These are phyloP conservation scores for Ciconia stormi DNA, from an alignment of 2,113 vertebrate genomes.

Conservation along the genomic window DNA sequence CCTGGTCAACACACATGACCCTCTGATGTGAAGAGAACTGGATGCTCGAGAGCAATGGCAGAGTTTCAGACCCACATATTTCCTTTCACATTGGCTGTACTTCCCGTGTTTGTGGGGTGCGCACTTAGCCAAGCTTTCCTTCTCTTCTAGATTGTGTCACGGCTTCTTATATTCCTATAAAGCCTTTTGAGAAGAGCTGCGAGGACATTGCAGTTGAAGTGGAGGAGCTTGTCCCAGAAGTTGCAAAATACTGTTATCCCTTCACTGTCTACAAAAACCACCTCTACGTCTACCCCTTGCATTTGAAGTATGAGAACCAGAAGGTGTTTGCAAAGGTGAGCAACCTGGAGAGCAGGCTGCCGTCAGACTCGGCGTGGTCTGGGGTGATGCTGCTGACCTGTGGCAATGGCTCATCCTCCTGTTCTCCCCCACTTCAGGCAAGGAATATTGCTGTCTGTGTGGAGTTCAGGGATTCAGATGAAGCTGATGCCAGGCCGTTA, in stretches of 20 bases:
- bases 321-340: slow-evolving; percentile 96
- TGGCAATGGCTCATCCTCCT: background rate
- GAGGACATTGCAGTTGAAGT: slow-evolving; percentile 86
- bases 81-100: background rate
- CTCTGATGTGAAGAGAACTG: background rate
- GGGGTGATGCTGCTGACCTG: background rate
- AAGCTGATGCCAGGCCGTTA: slow-evolving; percentile 79
- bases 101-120: background rate
- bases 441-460: slow-evolving; percentile 92
- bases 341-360: background rate
- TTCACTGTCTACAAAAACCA: slow-evolving; percentile 95
- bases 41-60: background rate
- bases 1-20: background rate
- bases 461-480: slow-evolving; percentile 94
- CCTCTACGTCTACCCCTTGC: slow-evolving; percentile 90
- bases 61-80: background rate
- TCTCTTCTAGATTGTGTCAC: slow-evolving; percentile 86
- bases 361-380: background rate
- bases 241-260: slow-evolving; percentile 91
- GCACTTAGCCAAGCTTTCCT: background rate
- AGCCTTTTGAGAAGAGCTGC: slow-evolving; percentile 87
- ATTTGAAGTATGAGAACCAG: slow-evolving; percentile 96
- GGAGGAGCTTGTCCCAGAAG: slow-evolving; percentile 92
- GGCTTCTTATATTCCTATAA: slow-evolving; percentile 89
- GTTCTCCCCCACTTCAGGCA: slow-evolving; percentile 74